Evolutionary conservation across 1,140 invertebrate genomes (phyloP).

Genomic region (Lordiphosa mommai): DNA sequence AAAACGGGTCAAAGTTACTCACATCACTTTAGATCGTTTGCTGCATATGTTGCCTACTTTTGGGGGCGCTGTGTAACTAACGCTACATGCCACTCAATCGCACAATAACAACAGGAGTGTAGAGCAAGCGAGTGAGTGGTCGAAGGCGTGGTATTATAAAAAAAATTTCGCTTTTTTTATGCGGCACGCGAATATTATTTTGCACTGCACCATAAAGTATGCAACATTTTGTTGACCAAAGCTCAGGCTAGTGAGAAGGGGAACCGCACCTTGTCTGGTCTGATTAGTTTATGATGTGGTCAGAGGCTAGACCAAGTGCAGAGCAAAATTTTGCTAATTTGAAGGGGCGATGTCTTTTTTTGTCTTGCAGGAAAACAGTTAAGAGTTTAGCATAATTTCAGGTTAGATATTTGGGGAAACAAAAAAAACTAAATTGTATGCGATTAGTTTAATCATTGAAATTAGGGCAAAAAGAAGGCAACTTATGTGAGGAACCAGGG

Average conservation of each 20-base stretch:
- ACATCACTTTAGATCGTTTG: slow-evolving; percentile 29
- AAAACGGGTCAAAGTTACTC: slow-evolving; percentile 54
- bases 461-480: no score
- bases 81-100: slow-evolving; percentile 42
- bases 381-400: background rate
- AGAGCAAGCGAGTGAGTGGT: background rate
- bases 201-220: slow-evolving; percentile 40
- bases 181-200: slow-evolving; percentile 48
- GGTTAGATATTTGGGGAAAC: background rate
- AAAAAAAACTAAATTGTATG: background rate
- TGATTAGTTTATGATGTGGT: slow-evolving; percentile 36
- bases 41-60: slow-evolving; percentile 21
- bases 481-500: no score
- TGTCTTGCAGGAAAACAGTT: slow-evolving; percentile 1
- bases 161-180: slow-evolving; percentile 20
- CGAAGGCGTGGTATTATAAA: background rate
- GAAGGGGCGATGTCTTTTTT: background rate
- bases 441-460: no score
- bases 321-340: slow-evolving; percentile 1
- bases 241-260: background rate
- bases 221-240: slow-evolving; percentile 49
- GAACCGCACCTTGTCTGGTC: slow-evolving; percentile 12
- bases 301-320: background rate
- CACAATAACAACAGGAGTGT: slow-evolving; percentile 19
- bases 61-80: slow-evolving; percentile 41